A percentile compares a stretch with the other conserved stretches of the same genome.
phyloP scores from a whole-genome alignment of 2,888 invertebrate genomes.

The Drosophila falleni region DNA sequence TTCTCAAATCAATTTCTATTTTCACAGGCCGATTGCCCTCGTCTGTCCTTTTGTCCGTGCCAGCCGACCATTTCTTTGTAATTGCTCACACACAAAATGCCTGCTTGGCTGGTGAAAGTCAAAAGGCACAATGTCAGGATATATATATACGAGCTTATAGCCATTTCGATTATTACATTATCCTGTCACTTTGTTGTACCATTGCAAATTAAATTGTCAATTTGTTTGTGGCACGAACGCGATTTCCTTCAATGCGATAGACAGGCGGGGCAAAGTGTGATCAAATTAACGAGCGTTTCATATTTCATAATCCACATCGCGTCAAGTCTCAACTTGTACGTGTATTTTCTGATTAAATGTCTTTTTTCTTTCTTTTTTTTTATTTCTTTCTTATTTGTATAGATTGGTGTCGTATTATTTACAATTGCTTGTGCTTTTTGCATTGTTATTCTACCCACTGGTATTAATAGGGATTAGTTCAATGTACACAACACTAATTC shows the following conservation, averaged over 20 bases:
- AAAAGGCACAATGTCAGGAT: slow-evolving; percentile 28
- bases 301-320: slow-evolving; percentile 29
- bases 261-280: slow-evolving; percentile 14
- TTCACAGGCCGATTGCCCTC: slow-evolving; percentile 17
- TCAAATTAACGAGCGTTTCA: slow-evolving; percentile 32
- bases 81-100: slow-evolving; percentile 29
- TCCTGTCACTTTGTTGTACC: slow-evolving; percentile 68
- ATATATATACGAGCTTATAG: slow-evolving; percentile 41
- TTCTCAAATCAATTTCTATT: slow-evolving; percentile 54
- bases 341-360: slow-evolving; percentile 16
- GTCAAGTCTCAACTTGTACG: slow-evolving; percentile 1
- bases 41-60: no score
- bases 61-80: slow-evolving; percentile 13
- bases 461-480: slow-evolving; percentile 27
- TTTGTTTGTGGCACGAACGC: slow-evolving; percentile 58
- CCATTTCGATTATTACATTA: slow-evolving; percentile 74
- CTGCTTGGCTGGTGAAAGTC: slow-evolving; percentile 21
- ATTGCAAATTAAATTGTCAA: slow-evolving; percentile 78
- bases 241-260: neutral
- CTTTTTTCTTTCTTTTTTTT: neutral
- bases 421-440: slow-evolving; percentile 13
- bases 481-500: slow-evolving; percentile 24
- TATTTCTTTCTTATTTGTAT: slow-evolving; percentile 4
- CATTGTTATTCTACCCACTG: neutral
- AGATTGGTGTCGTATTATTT: slow-evolving; percentile 19